phyloP scores from a whole-genome alignment of 2,113 vertebrate species.

The Cygnus buccinator region DNA sequence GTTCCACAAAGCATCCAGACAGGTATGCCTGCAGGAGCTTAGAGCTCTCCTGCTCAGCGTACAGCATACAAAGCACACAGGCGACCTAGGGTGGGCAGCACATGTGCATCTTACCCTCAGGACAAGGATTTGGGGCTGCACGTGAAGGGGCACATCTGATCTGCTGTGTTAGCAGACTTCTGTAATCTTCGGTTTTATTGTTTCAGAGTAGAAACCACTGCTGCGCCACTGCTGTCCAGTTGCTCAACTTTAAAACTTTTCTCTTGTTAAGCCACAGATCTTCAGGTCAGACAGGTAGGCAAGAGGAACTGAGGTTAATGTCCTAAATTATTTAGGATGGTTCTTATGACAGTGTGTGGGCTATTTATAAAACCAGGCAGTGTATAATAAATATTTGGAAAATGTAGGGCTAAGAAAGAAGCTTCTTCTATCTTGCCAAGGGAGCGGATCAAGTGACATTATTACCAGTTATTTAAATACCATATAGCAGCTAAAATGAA shows the following conservation, averaged over 20 bases:
- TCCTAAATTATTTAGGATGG: background rate
- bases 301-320: background rate
- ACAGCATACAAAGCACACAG: background rate
- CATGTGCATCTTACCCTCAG: fast-evolving
- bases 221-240: fast-evolving
- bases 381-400: background rate
- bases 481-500: background rate
- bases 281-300: background rate
- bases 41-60: no score
- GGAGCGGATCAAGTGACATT: background rate
- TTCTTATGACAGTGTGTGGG: fast-evolving
- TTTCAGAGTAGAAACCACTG: fast-evolving
- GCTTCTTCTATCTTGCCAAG: background rate
- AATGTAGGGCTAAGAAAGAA: background rate
- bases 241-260: fast-evolving
- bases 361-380: background rate
- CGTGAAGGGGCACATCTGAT: background rate
- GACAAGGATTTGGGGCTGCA: no score
- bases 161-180: fast-evolving
- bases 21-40: background rate
- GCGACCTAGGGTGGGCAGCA: background rate
- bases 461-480: background rate
- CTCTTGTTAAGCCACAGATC: fast-evolving
- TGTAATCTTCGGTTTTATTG: fast-evolving
- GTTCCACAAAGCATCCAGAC: background rate